Percentiles rank a stretch among this genome's conserved stretches.
Conservation (phyloP, 1,140 invertebrate genomes). For the Ceratitis capitata region DNA sequence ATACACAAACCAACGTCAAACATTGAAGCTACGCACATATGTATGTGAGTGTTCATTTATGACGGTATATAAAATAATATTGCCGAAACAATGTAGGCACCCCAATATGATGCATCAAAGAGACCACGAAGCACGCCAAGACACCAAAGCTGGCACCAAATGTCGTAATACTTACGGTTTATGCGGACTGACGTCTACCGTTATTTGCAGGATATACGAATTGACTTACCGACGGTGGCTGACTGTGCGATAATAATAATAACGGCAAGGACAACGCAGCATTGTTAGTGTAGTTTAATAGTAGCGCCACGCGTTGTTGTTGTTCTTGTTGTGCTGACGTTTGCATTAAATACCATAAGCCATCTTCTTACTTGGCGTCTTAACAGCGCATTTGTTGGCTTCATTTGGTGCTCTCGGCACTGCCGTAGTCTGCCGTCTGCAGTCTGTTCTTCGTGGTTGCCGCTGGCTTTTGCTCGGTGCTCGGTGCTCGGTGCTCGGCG, state of each 20-base stretch:
- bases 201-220: not conserved
- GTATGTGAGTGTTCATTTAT: too few relatives aligned
- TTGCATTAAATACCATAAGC: not conserved
- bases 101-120: not conserved
- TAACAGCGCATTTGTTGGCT: constrained; percentile 3
- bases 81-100: not conserved
- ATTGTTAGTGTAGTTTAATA: too few relatives aligned
- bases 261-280: not conserved
- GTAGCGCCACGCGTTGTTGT: not conserved
- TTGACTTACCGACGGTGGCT: not conserved
- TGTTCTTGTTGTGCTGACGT: not conserved
- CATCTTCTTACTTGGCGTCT: not conserved
- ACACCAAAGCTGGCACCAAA: not conserved
- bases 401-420: not conserved
- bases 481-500: too few relatives aligned
- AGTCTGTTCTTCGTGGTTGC: too few relatives aligned
- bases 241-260: too few relatives aligned
- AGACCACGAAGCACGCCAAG: not conserved
- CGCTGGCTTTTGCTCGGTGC: not conserved
- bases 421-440: too few relatives aligned
- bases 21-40: too few relatives aligned
- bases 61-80: not conserved
- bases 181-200: not conserved
- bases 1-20: not conserved
- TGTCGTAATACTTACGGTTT: not conserved